Conservation (phyloP, 1,140 invertebrate species). For the Ridgeia piscesae region DNA sequence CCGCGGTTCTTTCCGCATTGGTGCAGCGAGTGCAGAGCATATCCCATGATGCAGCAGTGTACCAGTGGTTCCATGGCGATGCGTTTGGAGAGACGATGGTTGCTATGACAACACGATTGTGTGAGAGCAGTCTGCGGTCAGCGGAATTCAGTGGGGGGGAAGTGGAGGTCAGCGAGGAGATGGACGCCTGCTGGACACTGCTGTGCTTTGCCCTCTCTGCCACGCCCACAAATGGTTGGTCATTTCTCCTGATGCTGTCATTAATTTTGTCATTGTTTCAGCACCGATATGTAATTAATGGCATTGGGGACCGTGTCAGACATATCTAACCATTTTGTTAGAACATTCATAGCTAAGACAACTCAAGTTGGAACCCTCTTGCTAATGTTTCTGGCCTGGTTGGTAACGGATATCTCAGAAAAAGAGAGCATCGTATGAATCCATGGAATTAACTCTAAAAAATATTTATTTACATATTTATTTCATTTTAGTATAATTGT, state of each 20-base stretch:
- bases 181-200: neutral
- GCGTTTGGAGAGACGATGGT: constrained; percentile 17
- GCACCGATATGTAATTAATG: too few species aligned
- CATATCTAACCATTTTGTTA: too few species aligned
- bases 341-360: too few species aligned
- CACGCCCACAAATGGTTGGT: neutral
- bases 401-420: too few species aligned
- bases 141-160: neutral
- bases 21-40: neutral
- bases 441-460: too few species aligned
- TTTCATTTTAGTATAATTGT: too few species aligned
- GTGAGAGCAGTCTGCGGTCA: neutral
- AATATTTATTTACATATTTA: too few species aligned
- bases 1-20: neutral
- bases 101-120: constrained; percentile 13
- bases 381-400: too few species aligned
- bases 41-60: constrained; percentile 8
- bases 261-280: neutral
- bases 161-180: neutral
- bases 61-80: constrained; percentile 6
- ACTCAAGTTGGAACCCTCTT: too few species aligned
- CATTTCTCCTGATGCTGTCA: neutral
- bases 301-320: too few species aligned
- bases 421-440: too few species aligned
- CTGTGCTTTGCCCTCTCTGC: neutral